These are phyloP conservation scores for Mesorhabditis spiculigera DNA, from an alignment of 2,888 invertebrate genomes.

Conservation along the genomic window DNA sequence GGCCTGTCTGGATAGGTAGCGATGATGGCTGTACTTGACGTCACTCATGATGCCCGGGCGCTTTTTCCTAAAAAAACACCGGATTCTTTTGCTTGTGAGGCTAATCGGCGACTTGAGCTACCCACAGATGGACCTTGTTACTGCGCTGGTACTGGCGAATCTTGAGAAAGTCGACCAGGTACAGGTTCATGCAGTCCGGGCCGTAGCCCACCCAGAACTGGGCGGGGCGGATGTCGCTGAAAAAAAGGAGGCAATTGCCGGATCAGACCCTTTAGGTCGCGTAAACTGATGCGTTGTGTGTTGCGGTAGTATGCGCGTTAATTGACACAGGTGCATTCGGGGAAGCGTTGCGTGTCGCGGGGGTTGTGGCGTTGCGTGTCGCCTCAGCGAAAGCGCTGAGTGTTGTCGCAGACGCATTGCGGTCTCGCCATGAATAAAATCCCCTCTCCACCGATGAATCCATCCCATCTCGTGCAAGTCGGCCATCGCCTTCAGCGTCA, in stretches of 20 bases:
- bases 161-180: neutral
- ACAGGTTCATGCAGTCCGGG: neutral
- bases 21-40: neutral
- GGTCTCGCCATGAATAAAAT: too few species aligned
- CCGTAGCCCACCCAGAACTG: neutral
- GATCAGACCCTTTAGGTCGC: too few species aligned
- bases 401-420: too few species aligned
- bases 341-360: too few species aligned
- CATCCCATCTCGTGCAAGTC: neutral
- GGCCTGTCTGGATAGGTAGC: neutral
- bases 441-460: slow-evolving; percentile 6
- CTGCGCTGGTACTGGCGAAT: neutral
- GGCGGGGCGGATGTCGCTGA: neutral
- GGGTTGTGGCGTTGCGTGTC: too few species aligned
- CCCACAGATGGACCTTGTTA: neutral
- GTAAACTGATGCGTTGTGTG: too few species aligned
- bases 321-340: too few species aligned
- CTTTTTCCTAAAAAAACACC: neutral
- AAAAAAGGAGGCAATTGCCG: too few species aligned
- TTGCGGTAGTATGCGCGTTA: too few species aligned
- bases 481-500: neutral
- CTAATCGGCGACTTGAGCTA: too few species aligned
- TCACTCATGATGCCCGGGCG: neutral
- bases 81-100: too few species aligned
- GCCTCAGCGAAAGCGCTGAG: too few species aligned